A percentile compares a stretch with the other conserved stretches of the same genome.
Conservation (phyloP, 2,888 invertebrate species). For the Pediacus dermestoides region DNA sequence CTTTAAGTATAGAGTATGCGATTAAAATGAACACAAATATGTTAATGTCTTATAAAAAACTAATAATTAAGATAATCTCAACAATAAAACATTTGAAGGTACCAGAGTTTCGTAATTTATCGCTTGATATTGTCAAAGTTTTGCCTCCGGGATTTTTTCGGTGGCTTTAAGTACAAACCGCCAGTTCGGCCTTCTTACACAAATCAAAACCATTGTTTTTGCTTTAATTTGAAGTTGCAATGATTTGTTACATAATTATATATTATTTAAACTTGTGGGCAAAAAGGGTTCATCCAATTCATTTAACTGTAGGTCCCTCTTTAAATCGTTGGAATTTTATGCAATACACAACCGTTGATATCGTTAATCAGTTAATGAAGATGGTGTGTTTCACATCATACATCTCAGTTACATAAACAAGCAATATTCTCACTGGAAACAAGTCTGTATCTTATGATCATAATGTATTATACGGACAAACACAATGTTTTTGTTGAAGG, state of each 20-base stretch:
- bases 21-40: slow-evolving; percentile 33
- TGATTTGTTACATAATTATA: slow-evolving; percentile 38
- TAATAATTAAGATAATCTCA: slow-evolving; percentile 48
- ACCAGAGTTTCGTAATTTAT: slow-evolving; percentile 41
- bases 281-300: no score
- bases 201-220: slow-evolving; percentile 24
- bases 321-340: no score
- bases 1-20: slow-evolving; percentile 29
- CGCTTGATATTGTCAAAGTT: slow-evolving; percentile 44
- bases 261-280: slow-evolving; percentile 32
- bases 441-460: no score
- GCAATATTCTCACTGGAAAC: no score
- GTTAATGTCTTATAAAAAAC: slow-evolving; percentile 44
- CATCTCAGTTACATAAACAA: no score
- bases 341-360: no score
- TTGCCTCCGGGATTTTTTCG: slow-evolving; percentile 34
- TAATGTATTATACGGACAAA: no score
- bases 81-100: slow-evolving; percentile 43
- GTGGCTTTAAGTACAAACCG: slow-evolving; percentile 31
- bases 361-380: no score
- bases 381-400: no score
- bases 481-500: no score
- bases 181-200: slow-evolving; percentile 13
- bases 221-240: slow-evolving; percentile 23
- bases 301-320: no score